These are phyloP conservation scores for Nylanderia fulva DNA, from an alignment of 1,140 invertebrate species.

Conservation along the genomic window DNA sequence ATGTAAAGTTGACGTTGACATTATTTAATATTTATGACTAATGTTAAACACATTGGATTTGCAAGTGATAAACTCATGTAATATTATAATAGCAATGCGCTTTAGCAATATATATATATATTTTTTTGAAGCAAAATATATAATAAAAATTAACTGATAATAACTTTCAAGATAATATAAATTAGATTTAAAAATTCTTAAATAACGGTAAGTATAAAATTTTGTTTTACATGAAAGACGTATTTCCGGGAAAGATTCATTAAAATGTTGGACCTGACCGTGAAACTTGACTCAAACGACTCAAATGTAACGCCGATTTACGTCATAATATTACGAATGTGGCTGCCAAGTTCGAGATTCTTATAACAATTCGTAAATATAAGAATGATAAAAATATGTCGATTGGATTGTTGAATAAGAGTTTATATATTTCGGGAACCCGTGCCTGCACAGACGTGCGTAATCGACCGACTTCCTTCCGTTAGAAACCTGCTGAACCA, in stretches of 20 bases:
- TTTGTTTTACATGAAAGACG: slow-evolving; percentile 8
- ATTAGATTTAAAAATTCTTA: not conserved
- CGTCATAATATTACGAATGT: not conserved
- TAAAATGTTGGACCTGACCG: slow-evolving; percentile 13
- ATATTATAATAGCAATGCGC: not conserved
- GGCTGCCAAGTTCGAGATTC: not conserved
- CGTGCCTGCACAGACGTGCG: not conserved
- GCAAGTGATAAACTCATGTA: not conserved
- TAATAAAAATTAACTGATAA: not conserved
- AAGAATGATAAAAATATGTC: not conserved
- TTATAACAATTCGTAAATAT: not conserved
- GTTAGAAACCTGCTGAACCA: slow-evolving; percentile 59
- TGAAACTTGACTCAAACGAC: slow-evolving; percentile 1
- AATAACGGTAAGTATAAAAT: not conserved
- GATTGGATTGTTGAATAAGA: not conserved
- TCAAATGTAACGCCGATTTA: slow-evolving; percentile 3
- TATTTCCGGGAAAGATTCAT: not conserved
- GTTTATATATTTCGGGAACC: slow-evolving; percentile 10
- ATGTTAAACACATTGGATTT: not conserved
- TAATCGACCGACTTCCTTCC: slow-evolving; percentile 64
- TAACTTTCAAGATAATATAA: not conserved
- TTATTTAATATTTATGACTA: not conserved
- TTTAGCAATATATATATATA: too few species aligned
- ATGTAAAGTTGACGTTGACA: not conserved
- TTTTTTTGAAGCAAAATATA: not conserved